A percentile compares a stretch with the other conserved stretches of the same genome.
Conservation (phyloP, 35 echinoderm and acorn worm genomes). For the Heliocidaris erythrogramma region DNA sequence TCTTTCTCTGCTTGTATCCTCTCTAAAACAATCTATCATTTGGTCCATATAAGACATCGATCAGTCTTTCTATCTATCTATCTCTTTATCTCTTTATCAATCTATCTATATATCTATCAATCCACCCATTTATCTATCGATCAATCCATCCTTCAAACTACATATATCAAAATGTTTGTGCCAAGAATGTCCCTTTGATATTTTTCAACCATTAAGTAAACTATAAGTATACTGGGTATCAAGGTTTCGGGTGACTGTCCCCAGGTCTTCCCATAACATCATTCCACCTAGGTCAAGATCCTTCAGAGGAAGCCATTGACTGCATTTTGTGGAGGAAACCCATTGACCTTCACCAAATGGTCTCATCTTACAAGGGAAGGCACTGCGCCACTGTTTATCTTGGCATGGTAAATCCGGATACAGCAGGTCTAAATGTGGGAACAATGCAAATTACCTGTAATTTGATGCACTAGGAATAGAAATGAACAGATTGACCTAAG, state of each 20-base stretch:
- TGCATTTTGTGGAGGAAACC: neutral
- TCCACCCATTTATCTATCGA: too few relatives aligned
- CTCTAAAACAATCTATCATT: too few relatives aligned
- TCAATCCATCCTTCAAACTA: too few relatives aligned
- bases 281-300: neutral
- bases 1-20: too few relatives aligned
- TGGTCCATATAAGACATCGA: too few relatives aligned
- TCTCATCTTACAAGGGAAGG: neutral
- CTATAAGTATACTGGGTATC: too few relatives aligned
- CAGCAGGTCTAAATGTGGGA: neutral
- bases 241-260: neutral
- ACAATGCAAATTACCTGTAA: conserved; percentile 13
- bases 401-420: neutral
- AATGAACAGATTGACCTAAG: neutral
- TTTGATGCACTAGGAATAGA: neutral
- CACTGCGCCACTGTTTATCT: neutral
- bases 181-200: too few relatives aligned
- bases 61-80: too few relatives aligned
- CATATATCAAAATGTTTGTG: too few relatives aligned
- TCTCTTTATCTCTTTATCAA: too few relatives aligned
- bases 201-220: too few relatives aligned
- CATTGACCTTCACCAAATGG: conserved; percentile 17
- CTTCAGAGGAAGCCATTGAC: neutral
- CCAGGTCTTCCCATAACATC: neutral
- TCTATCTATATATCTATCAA: too few relatives aligned